A percentile compares a stretch with the other conserved stretches of the same genome.
Evolutionary conservation across 2,888 invertebrate genomes (phyloP).

Genomic region (Lobophora halterata): DNA sequence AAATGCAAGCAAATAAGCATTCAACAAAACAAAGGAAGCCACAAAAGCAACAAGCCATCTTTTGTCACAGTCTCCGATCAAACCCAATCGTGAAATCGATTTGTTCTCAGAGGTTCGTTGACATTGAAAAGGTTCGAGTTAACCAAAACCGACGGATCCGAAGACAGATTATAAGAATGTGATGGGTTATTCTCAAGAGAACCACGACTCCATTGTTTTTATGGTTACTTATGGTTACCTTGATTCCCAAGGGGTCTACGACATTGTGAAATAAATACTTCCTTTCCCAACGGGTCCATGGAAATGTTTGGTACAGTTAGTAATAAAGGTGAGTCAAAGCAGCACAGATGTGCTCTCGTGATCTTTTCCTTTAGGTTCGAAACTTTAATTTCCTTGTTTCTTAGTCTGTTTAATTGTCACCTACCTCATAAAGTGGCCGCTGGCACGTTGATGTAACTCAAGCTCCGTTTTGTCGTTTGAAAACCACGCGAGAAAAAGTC

Average conservation of each 20-base stretch:
- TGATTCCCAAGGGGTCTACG: too few species aligned
- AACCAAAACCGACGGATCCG: conserved; percentile 6
- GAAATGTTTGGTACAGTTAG: too few species aligned
- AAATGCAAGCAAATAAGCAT: too few species aligned
- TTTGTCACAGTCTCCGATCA: conserved; percentile 22
- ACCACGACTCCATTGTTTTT: not conserved
- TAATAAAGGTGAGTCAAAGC: too few species aligned
- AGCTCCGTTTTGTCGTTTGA: conserved; percentile 85
- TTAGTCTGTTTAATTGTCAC: conserved; percentile 10
- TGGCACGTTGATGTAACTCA: conserved; percentile 88
- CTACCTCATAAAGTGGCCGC: conserved; percentile 88
- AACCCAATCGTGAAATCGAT: conserved; percentile 32
- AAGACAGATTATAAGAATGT: too few species aligned
- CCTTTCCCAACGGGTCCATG: too few species aligned
- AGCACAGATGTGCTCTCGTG: too few species aligned
- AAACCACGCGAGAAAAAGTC: conserved; percentile 44
- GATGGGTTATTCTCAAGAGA: too few species aligned
- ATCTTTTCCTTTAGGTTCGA: too few species aligned
- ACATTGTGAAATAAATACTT: too few species aligned
- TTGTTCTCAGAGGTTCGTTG: conserved; percentile 31
- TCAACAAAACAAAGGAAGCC: conserved; percentile 25
- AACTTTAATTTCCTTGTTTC: not conserved
- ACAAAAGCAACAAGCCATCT: conserved; percentile 12
- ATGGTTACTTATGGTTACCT: not conserved
- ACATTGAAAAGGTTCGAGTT: conserved; percentile 23